A percentile compares a stretch with the other conserved stretches of the same genome.
Evolutionary conservation across 2,113 vertebrate genomes (phyloP).

Genomic region (Damaliscus lunatus): DNA sequence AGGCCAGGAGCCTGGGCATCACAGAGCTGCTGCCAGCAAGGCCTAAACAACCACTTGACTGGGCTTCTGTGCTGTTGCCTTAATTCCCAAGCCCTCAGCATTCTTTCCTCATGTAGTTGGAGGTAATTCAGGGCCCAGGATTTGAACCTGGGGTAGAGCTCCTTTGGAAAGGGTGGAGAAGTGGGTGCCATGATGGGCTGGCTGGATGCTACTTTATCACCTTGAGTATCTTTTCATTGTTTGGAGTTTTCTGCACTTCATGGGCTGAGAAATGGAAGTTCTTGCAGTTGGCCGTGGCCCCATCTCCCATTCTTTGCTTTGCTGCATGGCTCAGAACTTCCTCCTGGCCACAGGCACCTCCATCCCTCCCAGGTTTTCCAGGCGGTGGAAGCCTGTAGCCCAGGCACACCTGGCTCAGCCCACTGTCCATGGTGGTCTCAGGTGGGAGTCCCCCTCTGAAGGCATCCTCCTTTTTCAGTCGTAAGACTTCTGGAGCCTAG

Average conservation of each 20-base stretch:
- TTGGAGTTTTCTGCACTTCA: conserved; percentile 42
- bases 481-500: background rate
- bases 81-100: background rate
- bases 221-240: background rate
- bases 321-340: background rate
- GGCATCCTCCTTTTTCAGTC: background rate
- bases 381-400: rapidly evolving
- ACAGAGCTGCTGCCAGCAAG: rapidly evolving
- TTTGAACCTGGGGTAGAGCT: background rate
- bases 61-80: background rate
- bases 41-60: rapidly evolving
- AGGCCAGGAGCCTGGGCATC: rapidly evolving
- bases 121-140: background rate
- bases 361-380: rapidly evolving
- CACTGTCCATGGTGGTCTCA: rapidly evolving
- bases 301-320: background rate
- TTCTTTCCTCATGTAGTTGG: background rate
- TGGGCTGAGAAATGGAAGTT: conserved; percentile 53
- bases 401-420: background rate
- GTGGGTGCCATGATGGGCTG: background rate
- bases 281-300: background rate
- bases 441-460: background rate
- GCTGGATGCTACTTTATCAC: background rate
- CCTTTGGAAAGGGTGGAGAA: background rate
- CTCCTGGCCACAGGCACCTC: rapidly evolving